A percentile compares a stretch with the other conserved stretches of the same genome.
Conservation (phyloP, 2,797 vertebrate species). For the Megaceryle alcyon region DNA sequence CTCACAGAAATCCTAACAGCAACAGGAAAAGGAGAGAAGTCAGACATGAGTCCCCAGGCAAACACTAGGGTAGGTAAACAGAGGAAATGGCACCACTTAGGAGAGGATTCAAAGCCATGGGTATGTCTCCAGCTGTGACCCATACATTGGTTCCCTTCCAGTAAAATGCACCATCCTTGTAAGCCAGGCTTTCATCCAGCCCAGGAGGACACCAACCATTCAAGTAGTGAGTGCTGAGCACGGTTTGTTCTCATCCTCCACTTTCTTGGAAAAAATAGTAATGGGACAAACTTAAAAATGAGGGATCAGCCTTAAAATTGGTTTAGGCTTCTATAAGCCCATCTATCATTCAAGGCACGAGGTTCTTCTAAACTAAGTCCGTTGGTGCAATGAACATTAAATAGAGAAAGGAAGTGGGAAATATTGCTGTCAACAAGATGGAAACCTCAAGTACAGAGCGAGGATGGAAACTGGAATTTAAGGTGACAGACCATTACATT, state of each 20-base stretch:
- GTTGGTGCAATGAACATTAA: not conserved
- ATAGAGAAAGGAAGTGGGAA: not conserved
- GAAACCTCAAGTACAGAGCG: not conserved
- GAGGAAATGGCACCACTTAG: not conserved
- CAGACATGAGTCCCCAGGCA: accelerated
- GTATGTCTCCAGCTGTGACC: not conserved
- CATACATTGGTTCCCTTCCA: not conserved
- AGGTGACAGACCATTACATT: not conserved
- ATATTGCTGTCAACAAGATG: not conserved
- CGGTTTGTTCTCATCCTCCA: not conserved
- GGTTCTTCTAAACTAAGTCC: not conserved
- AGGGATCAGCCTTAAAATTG: not conserved
- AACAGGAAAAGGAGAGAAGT: not conserved
- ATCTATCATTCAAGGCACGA: not conserved
- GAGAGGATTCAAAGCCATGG: not conserved
- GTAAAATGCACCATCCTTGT: accelerated
- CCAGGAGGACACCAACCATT: not conserved
- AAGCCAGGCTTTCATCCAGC: not conserved
- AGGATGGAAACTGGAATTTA: not conserved
- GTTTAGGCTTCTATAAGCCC: conserved; percentile 12
- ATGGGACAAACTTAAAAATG: conserved; percentile 11
- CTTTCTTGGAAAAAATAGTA: conserved; percentile 24
- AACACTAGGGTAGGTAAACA: not conserved
- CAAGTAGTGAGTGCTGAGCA: not conserved
- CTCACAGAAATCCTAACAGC: not conserved